Conservation (phyloP, 1,140 invertebrate species). For the Trinorchestia longiramus region DNA sequence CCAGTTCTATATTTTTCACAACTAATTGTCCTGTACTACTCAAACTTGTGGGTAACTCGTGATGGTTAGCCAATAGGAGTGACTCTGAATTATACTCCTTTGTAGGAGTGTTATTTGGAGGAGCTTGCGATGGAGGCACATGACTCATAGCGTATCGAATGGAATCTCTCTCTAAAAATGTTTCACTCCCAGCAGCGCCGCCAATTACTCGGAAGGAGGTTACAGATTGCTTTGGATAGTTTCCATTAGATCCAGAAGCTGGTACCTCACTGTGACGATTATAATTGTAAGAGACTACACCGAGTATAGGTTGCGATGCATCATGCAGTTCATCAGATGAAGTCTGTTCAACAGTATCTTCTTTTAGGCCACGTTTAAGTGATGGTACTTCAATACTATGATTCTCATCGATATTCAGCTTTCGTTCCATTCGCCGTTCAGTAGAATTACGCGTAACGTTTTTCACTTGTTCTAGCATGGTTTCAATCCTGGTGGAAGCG, state of each 20-base stretch:
- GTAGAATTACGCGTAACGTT: not conserved
- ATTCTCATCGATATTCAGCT: not conserved
- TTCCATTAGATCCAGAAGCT: not conserved
- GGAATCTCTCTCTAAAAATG: not conserved
- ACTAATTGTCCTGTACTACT: not conserved
- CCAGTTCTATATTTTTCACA: not conserved
- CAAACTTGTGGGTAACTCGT: not conserved
- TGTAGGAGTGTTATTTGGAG: not conserved
- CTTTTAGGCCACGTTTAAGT: not conserved
- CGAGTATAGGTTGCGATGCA: not conserved
- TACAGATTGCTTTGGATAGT: not conserved
- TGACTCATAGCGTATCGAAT: conserved; percentile 20
- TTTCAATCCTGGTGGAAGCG: not conserved
- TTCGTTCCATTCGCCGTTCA: not conserved
- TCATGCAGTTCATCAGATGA: not conserved
- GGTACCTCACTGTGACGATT: not conserved
- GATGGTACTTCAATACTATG: not conserved
- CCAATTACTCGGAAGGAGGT: not conserved
- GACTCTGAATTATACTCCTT: not conserved
- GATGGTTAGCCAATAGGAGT: not conserved
- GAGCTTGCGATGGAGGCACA: not conserved
- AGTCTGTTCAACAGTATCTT: not conserved
- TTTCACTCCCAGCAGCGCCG: not conserved
- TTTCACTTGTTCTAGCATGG: not conserved
- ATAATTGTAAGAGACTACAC: not conserved